Evolutionary conservation across 2,888 invertebrate species (phyloP).

Genomic region (Mycalesis mineus): DNA sequence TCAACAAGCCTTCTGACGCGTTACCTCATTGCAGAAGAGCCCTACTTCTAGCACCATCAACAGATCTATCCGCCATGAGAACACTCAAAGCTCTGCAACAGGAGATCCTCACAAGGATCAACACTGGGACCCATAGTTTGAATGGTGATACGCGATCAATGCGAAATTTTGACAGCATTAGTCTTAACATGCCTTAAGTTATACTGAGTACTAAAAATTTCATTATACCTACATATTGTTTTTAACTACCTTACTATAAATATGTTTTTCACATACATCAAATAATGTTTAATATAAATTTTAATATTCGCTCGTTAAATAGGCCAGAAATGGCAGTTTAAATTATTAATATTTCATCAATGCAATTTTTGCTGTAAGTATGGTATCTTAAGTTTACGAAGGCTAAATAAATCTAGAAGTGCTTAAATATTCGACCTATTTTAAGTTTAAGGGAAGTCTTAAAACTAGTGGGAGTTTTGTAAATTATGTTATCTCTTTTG

Average conservation of each 20-base stretch:
- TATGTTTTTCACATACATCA: too few relatives aligned
- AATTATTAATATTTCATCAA: too few relatives aligned
- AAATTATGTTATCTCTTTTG: constrained; percentile 10
- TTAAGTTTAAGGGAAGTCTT: too few relatives aligned
- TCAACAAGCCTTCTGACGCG: constrained; percentile 85
- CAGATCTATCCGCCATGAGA: constrained; percentile 84
- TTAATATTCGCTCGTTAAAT: too few relatives aligned
- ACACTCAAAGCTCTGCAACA: constrained; percentile 86
- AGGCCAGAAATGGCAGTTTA: too few relatives aligned
- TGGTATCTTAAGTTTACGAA: too few relatives aligned
- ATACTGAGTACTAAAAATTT: background rate
- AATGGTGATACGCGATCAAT: constrained; percentile 63
- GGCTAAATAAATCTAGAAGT: too few relatives aligned
- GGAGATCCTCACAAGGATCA: constrained; percentile 80
- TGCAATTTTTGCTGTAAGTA: too few relatives aligned
- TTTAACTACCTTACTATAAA: too few relatives aligned
- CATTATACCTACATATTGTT: too few relatives aligned
- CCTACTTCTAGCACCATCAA: constrained; percentile 83
- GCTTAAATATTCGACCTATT: too few relatives aligned
- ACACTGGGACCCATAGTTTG: constrained; percentile 63
- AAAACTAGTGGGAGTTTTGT: constrained; percentile 28
- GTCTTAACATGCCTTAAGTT: constrained; percentile 62
- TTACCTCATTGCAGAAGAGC: constrained; percentile 91
- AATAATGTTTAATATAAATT: too few relatives aligned
- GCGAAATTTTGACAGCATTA: constrained; percentile 71